Conservation (phyloP, 2,888 invertebrate genomes). For the Apodemia hepburni region DNA sequence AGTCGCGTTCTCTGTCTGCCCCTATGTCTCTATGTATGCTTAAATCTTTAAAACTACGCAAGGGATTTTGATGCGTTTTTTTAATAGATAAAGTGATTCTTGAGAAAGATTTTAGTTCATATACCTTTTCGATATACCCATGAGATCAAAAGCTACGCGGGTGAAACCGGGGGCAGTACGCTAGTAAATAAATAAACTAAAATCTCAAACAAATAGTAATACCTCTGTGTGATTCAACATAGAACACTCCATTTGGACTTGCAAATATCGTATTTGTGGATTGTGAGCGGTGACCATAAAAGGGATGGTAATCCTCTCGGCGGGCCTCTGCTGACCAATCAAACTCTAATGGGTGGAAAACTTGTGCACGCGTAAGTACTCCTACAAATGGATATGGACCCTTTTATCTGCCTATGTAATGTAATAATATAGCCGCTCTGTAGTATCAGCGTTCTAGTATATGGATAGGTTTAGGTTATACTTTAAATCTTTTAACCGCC, state of each 20-base stretch:
- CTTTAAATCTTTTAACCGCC: no score
- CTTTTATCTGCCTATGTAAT: conserved; percentile 16
- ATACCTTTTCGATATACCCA: no score
- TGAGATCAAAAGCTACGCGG: no score
- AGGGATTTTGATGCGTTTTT: no score
- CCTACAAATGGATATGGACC: conserved; percentile 21
- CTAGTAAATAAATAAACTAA: no score
- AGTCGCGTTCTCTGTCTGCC: no score
- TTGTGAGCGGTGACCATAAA: conserved; percentile 35
- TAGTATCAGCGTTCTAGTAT: background rate
- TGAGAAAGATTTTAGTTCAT: no score
- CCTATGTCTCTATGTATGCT: no score
- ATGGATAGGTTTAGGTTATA: background rate
- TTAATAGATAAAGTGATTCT: no score
- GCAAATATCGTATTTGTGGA: conserved; percentile 31
- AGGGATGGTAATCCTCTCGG: conserved; percentile 34
- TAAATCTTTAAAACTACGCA: no score
- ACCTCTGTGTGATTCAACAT: conserved; percentile 16
- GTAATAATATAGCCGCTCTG: background rate
- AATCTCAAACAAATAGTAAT: background rate
- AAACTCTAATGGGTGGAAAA: conserved; percentile 25
- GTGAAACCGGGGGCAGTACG: no score
- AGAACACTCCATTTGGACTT: conserved; percentile 29
- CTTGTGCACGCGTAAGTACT: conserved; percentile 17
- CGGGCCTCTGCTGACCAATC: conserved; percentile 26